These are phyloP conservation scores for Phrynocephalus vlangalii DNA, from an alignment of 2,797 vertebrate genomes.

Conservation along the genomic window DNA sequence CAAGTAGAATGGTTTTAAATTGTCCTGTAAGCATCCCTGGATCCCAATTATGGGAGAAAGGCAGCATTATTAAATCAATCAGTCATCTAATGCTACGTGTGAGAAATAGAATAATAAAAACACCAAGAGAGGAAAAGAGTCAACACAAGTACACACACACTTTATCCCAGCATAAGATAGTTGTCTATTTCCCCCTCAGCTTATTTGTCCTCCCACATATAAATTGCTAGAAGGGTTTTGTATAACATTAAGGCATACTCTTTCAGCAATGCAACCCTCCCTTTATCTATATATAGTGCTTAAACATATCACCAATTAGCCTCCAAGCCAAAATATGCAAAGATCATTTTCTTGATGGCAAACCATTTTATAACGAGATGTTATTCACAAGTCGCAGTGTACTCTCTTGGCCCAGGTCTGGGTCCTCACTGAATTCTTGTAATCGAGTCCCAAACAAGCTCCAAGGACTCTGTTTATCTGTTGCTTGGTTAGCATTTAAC, in stretches of 20 bases:
- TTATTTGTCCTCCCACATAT: neutral
- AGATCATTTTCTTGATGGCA: neutral
- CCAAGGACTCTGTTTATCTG: neutral
- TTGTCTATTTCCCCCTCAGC: too few relatives aligned
- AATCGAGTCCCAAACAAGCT: neutral
- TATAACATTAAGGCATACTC: neutral
- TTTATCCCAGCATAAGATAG: neutral
- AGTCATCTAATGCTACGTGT: neutral
- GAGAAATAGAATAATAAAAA: neutral
- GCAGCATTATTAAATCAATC: too few relatives aligned
- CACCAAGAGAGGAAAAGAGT: neutral
- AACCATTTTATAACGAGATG: slow-evolving; percentile 23
- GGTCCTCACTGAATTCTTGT: neutral
- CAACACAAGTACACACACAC: neutral
- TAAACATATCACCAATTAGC: neutral
- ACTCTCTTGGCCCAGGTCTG: neutral
- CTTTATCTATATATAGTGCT: neutral
- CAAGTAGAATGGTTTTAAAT: too few relatives aligned
- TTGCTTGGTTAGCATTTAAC: neutral
- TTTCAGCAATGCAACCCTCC: neutral
- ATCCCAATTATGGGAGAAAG: too few relatives aligned
- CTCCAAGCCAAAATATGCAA: neutral
- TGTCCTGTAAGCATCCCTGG: neutral
- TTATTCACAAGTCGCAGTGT: neutral
- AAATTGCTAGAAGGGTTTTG: neutral